Percentiles rank a stretch among this genome's conserved stretches.
These are phyloP conservation scores for Loris lydekkerianus DNA, from an alignment of 2,797 vertebrate species.

Conservation along the genomic window DNA sequence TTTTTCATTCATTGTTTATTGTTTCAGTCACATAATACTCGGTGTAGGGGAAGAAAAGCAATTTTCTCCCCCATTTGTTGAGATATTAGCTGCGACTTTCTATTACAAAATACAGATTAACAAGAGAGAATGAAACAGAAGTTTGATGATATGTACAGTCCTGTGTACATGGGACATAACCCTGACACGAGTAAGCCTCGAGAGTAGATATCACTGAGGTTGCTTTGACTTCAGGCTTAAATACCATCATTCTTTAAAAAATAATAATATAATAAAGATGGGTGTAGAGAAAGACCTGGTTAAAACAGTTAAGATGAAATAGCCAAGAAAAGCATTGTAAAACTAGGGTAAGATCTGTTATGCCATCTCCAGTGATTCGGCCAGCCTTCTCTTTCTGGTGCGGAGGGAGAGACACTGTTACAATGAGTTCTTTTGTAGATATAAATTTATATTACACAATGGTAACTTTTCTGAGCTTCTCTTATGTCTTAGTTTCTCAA, in stretches of 20 bases:
- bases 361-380: neutral
- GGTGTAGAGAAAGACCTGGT: neutral
- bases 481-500: neutral
- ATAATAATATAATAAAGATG: neutral
- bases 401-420: neutral
- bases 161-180: neutral
- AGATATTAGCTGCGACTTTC: neutral
- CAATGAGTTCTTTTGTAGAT: neutral
- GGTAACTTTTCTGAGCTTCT: neutral
- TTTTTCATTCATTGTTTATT: neutral
- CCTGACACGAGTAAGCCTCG: neutral
- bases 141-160: neutral
- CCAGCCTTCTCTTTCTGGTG: neutral
- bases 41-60: neutral
- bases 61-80: neutral
- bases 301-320: neutral
- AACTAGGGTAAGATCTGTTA: neutral
- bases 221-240: neutral
- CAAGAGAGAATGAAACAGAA: neutral
- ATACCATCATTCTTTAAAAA: neutral
- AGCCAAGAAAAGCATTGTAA: neutral
- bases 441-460: neutral
- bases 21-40: conserved; percentile 2
- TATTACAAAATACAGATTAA: neutral
- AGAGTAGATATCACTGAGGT: neutral